Conservation (phyloP, 2,113 vertebrate species). For the Cottus gobio region DNA sequence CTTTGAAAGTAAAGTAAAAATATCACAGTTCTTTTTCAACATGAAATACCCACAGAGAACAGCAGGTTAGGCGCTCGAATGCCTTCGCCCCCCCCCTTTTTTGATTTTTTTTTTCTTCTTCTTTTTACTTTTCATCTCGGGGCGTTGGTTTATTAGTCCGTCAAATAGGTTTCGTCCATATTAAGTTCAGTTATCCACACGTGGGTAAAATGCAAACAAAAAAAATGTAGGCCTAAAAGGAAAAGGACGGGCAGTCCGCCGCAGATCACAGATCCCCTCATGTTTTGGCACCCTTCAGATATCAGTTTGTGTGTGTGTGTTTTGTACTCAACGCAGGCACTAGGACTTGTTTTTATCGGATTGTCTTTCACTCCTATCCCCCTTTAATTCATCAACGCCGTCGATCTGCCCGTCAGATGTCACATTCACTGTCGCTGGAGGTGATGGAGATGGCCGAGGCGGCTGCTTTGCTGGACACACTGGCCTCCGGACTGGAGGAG, state of each 20-base stretch:
- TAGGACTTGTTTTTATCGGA: constrained; percentile 81
- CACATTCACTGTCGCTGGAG: constrained; percentile 99
- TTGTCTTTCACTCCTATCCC: constrained; percentile 81
- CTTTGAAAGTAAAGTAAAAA: constrained; percentile 90
- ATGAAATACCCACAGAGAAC: constrained; percentile 86
- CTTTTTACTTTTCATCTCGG: constrained; percentile 61
- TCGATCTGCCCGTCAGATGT: constrained; percentile 87
- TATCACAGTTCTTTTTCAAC: constrained; percentile 87
- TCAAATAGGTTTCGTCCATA: constrained; percentile 71
- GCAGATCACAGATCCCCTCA: constrained; percentile 66
- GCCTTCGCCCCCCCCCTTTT: constrained; percentile 63
- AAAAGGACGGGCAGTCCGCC: constrained; percentile 71
- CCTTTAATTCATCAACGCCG: constrained; percentile 58
- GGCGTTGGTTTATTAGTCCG: constrained; percentile 76
- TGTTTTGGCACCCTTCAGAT: constrained; percentile 78
- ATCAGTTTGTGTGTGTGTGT: constrained; percentile 56
- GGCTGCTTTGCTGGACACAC: constrained; percentile 96
- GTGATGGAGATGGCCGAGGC: constrained; percentile 99
- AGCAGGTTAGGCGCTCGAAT: constrained; percentile 80
- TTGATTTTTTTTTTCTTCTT: constrained; percentile 5
- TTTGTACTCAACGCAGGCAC: constrained; percentile 81
- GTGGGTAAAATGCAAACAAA: constrained; percentile 72
- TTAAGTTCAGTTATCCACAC: constrained; percentile 72
- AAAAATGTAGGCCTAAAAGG: constrained; percentile 70
- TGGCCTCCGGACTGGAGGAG: constrained; percentile 93